Evolutionary conservation across 1,140 invertebrate genomes (phyloP), one percentile per base, ranked within the genome.

Genomic region (Trichogramma pretiosum): DNA sequence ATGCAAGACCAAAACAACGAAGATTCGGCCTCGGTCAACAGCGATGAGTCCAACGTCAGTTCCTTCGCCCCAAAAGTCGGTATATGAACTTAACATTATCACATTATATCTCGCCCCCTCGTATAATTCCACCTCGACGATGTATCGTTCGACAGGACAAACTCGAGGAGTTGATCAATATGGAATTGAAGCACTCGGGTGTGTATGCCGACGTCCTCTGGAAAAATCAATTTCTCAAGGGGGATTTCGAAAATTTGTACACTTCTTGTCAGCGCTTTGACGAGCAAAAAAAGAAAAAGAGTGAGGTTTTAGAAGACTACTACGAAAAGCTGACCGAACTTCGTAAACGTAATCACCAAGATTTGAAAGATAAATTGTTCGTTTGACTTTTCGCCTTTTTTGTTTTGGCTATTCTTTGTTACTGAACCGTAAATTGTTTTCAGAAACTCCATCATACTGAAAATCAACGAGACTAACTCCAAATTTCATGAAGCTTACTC

Each of bases 231-330:
- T 21, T 46, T 18, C 23, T 46, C 16, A 42, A 51, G 33, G 22
- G 36, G 1, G 49, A 51, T 37, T 22, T 41, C 14, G 43, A 51
- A 42, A 51, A 51, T 41, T 24, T 51, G n/a, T 13, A 36, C 11
- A 41, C 37, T 42, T 46, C 44, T 2, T 51, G 37, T 17, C 26
- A 36, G 14, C 36, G 38, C 26, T 51, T 46, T 7, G 49, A 46
- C 11, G 24, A 34, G 30, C 23, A 46, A 26, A 30, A 21, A n/a
- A 46, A 46, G 8, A 41, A 30, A 9, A 46, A 36, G 22, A 46
- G 33, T 10, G 49, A 46, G 36, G 2, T 30, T 24, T 23, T 46
- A 5, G 49, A 51, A 32, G 44, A 51, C 17, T 10, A n/a, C 42
- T 23, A 51, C 16, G 38, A 46, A 30, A 46, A 42, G 5, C 13